These are phyloP conservation scores for Chymomyza amoena DNA, from an alignment of 2,888 invertebrate species.

Conservation along the genomic window DNA sequence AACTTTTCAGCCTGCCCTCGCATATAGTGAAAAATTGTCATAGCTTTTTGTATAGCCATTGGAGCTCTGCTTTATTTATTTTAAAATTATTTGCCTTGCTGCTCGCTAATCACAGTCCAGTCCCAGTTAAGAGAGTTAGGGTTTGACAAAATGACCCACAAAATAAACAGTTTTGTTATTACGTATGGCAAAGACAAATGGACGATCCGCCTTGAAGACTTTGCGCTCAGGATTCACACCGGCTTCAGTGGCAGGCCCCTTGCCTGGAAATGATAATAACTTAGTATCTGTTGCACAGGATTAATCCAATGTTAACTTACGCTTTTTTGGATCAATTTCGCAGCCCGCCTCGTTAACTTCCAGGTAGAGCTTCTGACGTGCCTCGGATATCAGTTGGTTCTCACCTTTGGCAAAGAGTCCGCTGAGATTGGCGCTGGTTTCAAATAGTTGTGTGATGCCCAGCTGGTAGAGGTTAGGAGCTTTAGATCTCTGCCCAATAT, in stretches of 20 bases:
- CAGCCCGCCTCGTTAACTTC: conserved; percentile 80
- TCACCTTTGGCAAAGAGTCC: conserved; percentile 81
- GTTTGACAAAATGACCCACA: conserved; percentile 57
- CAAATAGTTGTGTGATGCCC: conserved; percentile 73
- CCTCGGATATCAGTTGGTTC: conserved; percentile 83
- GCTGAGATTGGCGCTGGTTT: conserved; percentile 81
- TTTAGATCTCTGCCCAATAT: neutral
- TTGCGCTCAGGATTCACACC: conserved; percentile 42
- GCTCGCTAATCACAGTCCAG: conserved; percentile 11
- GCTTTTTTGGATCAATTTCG: conserved; percentile 11
- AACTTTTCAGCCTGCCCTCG: too few species aligned
- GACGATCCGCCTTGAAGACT: conserved; percentile 59
- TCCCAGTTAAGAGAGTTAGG: conserved; percentile 32
- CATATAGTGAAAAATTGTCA: conserved; percentile 24
- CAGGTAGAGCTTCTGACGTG: conserved; percentile 90
- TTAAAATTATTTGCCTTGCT: conserved; percentile 8
- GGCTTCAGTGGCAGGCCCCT: neutral
- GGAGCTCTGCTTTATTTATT: conserved; percentile 11
- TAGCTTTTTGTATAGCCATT: conserved; percentile 15
- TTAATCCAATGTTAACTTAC: conserved; percentile 15
- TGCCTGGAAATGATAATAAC: neutral
- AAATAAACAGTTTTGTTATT: conserved; percentile 49
- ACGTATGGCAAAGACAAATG: conserved; percentile 67
- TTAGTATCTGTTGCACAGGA: neutral
- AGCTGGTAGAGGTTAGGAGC: conserved; percentile 23